A percentile compares a stretch with the other conserved stretches of the same genome.
These are phyloP conservation scores for Eristalis intricaria DNA, from an alignment of 2,888 invertebrate genomes.

Conservation along the genomic window DNA sequence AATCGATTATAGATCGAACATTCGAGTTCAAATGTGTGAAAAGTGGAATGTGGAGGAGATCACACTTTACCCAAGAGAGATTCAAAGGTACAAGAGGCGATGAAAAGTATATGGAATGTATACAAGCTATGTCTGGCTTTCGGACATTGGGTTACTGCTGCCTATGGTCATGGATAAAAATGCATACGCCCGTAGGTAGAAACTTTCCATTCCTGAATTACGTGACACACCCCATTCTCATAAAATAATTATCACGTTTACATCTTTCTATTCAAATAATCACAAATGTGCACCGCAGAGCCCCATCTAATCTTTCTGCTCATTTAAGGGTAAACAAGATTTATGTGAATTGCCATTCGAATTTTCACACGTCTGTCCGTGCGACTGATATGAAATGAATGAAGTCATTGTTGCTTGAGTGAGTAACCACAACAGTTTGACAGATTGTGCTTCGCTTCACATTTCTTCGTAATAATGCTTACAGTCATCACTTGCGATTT, in stretches of 20 bases:
- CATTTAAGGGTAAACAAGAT: background rate
- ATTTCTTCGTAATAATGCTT: too few species aligned
- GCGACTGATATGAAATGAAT: background rate
- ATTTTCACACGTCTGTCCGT: slow-evolving; percentile 3
- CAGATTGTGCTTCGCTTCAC: background rate
- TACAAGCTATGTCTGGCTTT: too few species aligned
- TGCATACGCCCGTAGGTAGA: background rate
- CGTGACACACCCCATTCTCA: background rate
- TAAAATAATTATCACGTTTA: background rate
- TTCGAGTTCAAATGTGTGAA: too few species aligned
- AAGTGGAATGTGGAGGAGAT: too few species aligned
- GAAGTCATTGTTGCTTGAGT: background rate
- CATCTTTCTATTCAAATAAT: background rate
- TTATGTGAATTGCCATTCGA: background rate
- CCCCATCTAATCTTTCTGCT: background rate
- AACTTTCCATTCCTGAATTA: background rate
- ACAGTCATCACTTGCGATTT: too few species aligned
- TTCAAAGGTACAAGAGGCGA: too few species aligned
- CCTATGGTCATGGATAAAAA: too few species aligned
- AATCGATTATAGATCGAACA: too few species aligned
- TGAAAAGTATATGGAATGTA: too few species aligned
- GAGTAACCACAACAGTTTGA: background rate
- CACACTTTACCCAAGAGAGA: too few species aligned
- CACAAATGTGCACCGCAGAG: background rate
- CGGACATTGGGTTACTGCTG: too few species aligned